These are phyloP conservation scores for Laspeyria flexula DNA, from an alignment of 2,888 invertebrate species.

Conservation along the genomic window DNA sequence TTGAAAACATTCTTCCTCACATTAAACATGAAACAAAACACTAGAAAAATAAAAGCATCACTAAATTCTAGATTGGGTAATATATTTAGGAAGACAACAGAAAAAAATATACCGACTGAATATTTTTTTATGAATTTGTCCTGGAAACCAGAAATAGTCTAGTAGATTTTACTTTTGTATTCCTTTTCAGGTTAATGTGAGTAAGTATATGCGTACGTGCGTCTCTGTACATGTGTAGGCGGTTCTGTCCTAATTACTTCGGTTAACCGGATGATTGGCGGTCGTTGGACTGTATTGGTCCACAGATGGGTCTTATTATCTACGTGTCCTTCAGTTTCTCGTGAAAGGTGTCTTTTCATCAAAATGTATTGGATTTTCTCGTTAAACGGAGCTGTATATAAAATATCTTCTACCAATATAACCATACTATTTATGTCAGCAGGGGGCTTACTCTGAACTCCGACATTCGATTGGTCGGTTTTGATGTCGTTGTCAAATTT, in stretches of 20 bases:
- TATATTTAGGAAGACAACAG: conserved; percentile 30
- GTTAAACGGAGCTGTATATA: too few species aligned
- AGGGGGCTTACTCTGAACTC: too few species aligned
- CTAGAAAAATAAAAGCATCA: conserved; percentile 33
- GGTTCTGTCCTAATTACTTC: conserved; percentile 10
- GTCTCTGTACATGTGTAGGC: conserved; percentile 1
- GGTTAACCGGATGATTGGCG: conserved; percentile 10
- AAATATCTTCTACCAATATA: too few species aligned
- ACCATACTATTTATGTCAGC: too few species aligned
- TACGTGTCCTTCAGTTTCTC: not conserved
- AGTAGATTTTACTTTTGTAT: conserved; percentile 1
- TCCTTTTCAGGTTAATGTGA: conserved; percentile 11
- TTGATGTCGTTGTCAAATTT: too few species aligned
- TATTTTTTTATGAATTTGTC: conserved; percentile 30
- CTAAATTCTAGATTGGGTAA: conserved; percentile 42
- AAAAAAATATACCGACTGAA: conserved; percentile 9
- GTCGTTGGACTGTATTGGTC: conserved; percentile 3
- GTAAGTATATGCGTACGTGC: conserved; percentile 4
- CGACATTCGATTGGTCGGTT: too few species aligned
- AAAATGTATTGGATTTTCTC: not conserved
- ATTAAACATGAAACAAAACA: conserved; percentile 43
- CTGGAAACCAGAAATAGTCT: conserved; percentile 3
- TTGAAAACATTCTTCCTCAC: conserved; percentile 34
- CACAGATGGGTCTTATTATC: not conserved
- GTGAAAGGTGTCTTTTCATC: not conserved